Evolutionary conservation across 2,113 vertebrate genomes (phyloP).

Genomic region (Petromus typicus): DNA sequence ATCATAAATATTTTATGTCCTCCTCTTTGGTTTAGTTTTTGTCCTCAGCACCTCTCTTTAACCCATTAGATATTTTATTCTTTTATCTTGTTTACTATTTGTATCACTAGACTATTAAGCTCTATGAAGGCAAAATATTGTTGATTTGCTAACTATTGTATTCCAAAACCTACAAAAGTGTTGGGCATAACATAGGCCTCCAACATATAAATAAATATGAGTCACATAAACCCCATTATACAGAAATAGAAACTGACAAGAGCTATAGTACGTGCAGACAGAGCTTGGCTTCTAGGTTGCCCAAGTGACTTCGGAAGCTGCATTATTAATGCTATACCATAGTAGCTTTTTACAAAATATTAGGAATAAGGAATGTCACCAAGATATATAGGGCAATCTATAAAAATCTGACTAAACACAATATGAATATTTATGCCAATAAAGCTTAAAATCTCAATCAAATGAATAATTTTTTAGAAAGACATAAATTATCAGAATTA

Average conservation of each 20-base stretch:
- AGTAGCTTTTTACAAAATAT: neutral
- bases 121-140: neutral
- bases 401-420: constrained; percentile 21
- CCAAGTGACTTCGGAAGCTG: neutral
- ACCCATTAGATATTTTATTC: neutral
- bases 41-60: neutral
- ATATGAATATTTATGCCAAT: neutral
- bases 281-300: neutral
- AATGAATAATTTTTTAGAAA: constrained; percentile 39
- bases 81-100: constrained; percentile 22
- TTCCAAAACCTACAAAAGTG: neutral
- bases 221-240: neutral
- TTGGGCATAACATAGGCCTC: neutral
- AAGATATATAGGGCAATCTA: neutral
- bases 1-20: neutral
- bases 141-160: neutral
- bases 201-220: neutral
- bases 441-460: neutral
- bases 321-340: neutral
- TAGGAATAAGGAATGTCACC: neutral
- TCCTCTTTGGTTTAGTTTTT: neutral
- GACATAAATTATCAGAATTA: constrained; percentile 41
- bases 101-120: neutral
- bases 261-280: neutral
- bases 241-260: constrained; percentile 1